Percentiles rank a stretch among this genome's conserved stretches.
Evolutionary conservation across 2,888 invertebrate species (phyloP).

Genomic region (Lithodes maja): DNA sequence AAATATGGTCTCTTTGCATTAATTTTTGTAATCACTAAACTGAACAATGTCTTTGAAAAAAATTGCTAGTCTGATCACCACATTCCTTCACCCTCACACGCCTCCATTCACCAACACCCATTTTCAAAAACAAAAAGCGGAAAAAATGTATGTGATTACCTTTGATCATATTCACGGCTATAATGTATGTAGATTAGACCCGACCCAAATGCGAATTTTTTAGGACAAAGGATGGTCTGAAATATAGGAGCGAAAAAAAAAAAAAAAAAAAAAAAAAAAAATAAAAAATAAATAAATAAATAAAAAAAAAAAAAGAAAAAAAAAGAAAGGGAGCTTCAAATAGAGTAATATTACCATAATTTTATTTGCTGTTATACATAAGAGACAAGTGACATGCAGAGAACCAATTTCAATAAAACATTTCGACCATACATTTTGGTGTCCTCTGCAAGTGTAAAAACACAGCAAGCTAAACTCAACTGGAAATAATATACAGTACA

Average conservation of each 20-base stretch:
- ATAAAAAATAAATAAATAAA: no score
- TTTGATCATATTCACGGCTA: background rate
- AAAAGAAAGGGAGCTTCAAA: background rate
- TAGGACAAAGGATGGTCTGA: background rate
- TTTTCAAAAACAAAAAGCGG: background rate
- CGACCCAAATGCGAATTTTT: background rate
- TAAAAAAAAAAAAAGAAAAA: background rate
- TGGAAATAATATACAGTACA: no score
- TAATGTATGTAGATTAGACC: background rate
- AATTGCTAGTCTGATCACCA: background rate
- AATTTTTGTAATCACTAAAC: no score
- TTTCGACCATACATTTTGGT: no score
- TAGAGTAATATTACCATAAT: background rate
- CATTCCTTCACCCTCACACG: background rate
- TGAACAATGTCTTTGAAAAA: no score
- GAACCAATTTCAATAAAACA: background rate
- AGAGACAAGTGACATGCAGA: background rate
- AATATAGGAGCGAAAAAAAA: background rate
- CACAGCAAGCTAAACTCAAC: no score
- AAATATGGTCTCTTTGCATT: no score
- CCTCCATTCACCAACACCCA: background rate
- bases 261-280: background rate
- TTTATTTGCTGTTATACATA: background rate
- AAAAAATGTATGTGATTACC: conserved; percentile 8
- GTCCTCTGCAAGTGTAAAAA: no score